Conservation (phyloP, 1,140 invertebrate genomes). For the Bombyx mandarina region DNA sequence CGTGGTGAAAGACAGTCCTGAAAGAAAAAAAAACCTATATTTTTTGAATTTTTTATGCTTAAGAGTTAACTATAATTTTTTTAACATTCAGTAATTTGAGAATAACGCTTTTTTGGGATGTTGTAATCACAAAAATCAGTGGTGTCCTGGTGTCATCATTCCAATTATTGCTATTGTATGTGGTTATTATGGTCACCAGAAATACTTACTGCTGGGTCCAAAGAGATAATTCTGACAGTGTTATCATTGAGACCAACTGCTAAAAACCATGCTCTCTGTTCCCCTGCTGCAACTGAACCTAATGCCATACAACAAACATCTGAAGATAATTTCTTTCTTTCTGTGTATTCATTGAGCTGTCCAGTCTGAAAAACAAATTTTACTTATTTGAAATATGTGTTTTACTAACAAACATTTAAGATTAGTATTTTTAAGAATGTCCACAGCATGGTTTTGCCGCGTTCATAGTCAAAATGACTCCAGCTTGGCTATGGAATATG, state of each 20-base stretch:
- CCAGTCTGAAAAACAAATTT: constrained; percentile 81
- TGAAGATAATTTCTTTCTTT: constrained; percentile 95
- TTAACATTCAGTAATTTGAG: constrained; percentile 39
- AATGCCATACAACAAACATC: constrained; percentile 99
- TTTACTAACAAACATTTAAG: neutral
- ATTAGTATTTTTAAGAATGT: constrained; percentile 26
- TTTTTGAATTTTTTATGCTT: neutral
- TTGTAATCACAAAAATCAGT: constrained; percentile 67
- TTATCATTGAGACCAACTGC: constrained; percentile 97
- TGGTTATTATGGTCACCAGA: constrained; percentile 1
- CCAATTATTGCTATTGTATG: constrained; percentile 5
- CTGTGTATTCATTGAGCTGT: constrained; percentile 98
- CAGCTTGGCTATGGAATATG: constrained; percentile 69
- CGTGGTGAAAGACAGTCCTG: constrained; percentile 91
- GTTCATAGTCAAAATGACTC: constrained; percentile 59
- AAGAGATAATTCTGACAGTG: constrained; percentile 97
- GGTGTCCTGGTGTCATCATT: constrained; percentile 71
- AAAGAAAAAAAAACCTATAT: constrained; percentile 18
- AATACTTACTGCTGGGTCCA: constrained; percentile 88
- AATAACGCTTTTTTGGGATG: constrained; percentile 68
- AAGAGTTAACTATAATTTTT: neutral
- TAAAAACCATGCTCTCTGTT: constrained; percentile 96
- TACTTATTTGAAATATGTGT: neutral
- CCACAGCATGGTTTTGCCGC: constrained; percentile 68
- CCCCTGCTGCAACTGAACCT: constrained; percentile 93